Evolutionary conservation across 2,113 vertebrate genomes (phyloP), one percentile per base, ranked within the genome.

Genomic region (Conger conger): DNA sequence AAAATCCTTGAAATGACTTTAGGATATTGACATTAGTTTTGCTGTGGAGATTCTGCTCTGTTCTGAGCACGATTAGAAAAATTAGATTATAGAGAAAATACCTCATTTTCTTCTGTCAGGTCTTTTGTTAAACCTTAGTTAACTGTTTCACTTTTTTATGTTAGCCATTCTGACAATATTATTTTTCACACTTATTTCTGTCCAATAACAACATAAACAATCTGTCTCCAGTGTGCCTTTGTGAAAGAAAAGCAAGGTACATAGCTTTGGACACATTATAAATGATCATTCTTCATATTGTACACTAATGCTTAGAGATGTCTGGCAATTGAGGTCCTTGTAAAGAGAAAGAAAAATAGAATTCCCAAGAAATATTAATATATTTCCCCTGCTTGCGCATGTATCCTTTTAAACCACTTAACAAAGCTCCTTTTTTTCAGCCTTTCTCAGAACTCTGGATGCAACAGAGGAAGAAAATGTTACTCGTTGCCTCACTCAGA

Each of bases 41-140:
- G 77, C 18, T 37, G 23, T 40, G 17, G 38, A 27, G 79, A 80
- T 45, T 50, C 40, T 40, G 23, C 35, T 80, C 4, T 80, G 18
- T 80, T 45, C 79, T 13, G 27, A 27, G 37, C 36, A 45, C 11
- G 23, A 30, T 15, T n/a, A 38, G 27, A 45, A 45, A 20, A 38
- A 80, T 40, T 45, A 80, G 20, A 80, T 80, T 80, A 80, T 42
- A 45, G 79, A 45, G 79, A 7, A 40, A 80, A 80, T 80, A 13
- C 79, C n/a, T 80, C 13, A 50, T 42, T 38, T 20, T 20, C 7
- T 17, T 37, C 38, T 40, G 17, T 79, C 38, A 79, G 35, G 1
- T 79, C n/a, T 45, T 80, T 50, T 80, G 42, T 80, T 50, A 42
- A 50, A n/a, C 79, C 1, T n/a, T 45, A n/a, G 79, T 80, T n/a